Conservation (phyloP, 2,797 vertebrate genomes). For the Morelia viridis region DNA sequence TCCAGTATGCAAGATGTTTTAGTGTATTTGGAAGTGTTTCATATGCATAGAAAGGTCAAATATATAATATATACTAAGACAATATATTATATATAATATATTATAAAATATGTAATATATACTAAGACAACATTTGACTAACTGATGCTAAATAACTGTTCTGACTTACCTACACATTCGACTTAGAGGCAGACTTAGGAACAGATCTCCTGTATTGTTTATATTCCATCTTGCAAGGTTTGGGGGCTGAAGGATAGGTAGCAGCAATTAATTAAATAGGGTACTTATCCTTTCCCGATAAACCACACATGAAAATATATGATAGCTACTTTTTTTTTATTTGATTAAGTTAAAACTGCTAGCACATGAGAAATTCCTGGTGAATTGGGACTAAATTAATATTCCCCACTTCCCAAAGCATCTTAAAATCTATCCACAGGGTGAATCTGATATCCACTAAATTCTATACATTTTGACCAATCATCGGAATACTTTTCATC, state of each 20-base stretch:
- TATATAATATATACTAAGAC: too few relatives aligned
- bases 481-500: slow-evolving; percentile 42
- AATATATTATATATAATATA: too few relatives aligned
- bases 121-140: too few relatives aligned
- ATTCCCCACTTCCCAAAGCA: neutral
- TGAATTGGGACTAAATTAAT: neutral
- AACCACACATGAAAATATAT: too few relatives aligned
- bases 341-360: neutral
- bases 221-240: neutral
- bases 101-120: too few relatives aligned
- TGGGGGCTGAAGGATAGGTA: neutral
- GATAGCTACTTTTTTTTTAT: too few relatives aligned
- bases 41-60: too few relatives aligned
- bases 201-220: neutral
- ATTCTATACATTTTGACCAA: slow-evolving; percentile 37
- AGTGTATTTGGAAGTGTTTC: neutral
- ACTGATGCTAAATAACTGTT: too few relatives aligned
- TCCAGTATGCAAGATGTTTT: too few relatives aligned
- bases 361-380: slow-evolving; percentile 49
- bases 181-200: too few relatives aligned
- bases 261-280: neutral
- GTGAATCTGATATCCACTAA: neutral
- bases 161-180: too few relatives aligned
- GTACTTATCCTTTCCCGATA: too few relatives aligned
- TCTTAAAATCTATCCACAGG: neutral